These are phyloP conservation scores for Amazona vittata DNA, from an alignment of 2,113 vertebrate species.

Conservation along the genomic window DNA sequence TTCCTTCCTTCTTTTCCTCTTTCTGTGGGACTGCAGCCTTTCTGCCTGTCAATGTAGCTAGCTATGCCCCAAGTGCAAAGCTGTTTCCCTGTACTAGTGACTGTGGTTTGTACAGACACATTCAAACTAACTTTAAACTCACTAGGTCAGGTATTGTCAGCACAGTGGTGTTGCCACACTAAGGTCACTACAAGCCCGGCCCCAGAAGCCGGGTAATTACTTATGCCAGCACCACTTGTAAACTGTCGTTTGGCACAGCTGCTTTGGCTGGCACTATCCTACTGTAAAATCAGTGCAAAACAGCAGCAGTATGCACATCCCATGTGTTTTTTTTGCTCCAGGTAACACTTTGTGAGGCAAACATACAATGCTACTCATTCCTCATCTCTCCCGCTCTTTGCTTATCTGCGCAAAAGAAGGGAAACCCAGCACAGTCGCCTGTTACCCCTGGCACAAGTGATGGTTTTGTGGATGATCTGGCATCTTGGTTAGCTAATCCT, in stretches of 20 bases:
- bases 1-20: background rate
- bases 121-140: background rate
- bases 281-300: background rate
- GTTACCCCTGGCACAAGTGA: background rate
- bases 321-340: background rate
- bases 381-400: background rate
- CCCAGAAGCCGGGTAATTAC: background rate
- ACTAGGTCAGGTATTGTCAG: background rate
- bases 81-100: background rate
- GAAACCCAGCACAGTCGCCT: background rate
- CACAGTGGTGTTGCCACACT: background rate
- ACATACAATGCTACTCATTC: background rate
- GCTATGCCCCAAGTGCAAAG: background rate
- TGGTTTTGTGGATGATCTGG: background rate
- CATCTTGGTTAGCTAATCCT: background rate
- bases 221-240: background rate
- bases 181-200: background rate
- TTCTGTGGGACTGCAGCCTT: background rate
- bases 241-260: background rate
- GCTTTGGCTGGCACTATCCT: background rate
- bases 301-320: background rate
- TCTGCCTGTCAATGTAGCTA: background rate
- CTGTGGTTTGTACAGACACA: background rate
- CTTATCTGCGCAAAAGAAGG: background rate
- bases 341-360: background rate